Evolutionary conservation across 2,113 vertebrate species (phyloP).

Genomic region (Nothoprocta perdicaria): DNA sequence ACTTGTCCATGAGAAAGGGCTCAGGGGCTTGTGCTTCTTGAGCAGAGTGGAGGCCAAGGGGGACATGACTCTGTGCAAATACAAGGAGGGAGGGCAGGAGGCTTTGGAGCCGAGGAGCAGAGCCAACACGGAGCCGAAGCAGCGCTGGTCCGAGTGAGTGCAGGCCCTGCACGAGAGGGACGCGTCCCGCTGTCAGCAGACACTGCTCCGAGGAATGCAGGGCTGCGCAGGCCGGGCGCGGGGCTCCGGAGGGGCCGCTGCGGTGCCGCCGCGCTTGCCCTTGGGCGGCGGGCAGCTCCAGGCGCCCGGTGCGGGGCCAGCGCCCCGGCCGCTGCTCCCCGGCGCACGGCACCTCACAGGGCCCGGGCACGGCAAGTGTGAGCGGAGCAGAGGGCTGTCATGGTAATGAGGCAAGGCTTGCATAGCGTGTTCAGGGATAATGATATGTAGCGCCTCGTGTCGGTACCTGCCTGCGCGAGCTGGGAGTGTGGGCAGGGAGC

Average conservation of each 20-base stretch:
- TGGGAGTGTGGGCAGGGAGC: background rate
- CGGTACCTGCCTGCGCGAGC: background rate
- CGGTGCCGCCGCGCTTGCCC: too few species aligned
- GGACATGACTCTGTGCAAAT: rapidly evolving
- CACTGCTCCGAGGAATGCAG: background rate
- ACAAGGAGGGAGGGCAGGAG: background rate
- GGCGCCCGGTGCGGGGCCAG: background rate
- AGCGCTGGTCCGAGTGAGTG: rapidly evolving
- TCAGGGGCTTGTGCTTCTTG: background rate
- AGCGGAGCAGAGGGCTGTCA: background rate
- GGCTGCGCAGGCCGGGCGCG: too few species aligned
- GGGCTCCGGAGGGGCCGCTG: background rate
- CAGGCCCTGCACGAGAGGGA: background rate
- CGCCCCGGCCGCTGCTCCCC: background rate
- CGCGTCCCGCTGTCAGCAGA: rapidly evolving
- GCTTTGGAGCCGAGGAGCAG: background rate
- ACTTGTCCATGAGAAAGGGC: rapidly evolving
- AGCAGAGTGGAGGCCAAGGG: rapidly evolving
- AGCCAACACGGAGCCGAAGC: rapidly evolving
- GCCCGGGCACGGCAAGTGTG: background rate
- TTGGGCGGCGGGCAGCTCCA: too few species aligned
- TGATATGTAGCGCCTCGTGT: background rate
- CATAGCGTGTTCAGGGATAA: background rate
- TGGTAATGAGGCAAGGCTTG: background rate
- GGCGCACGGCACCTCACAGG: background rate